phyloP scores from a whole-genome alignment of 2,888 invertebrate species.

The Cheilosia scutellata region DNA sequence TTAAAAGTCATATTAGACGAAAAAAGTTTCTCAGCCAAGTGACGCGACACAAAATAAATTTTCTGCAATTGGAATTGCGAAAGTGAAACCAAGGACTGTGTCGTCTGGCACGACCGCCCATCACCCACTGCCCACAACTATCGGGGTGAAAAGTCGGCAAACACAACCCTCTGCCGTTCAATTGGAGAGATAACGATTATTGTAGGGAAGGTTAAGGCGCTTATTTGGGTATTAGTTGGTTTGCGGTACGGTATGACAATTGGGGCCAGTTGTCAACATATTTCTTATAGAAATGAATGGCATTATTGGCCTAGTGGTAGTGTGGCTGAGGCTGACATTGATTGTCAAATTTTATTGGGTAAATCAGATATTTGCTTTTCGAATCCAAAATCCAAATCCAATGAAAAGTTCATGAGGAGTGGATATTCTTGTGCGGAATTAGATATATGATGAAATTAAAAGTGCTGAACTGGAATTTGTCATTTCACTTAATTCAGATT shows the following conservation, averaged over 20 bases:
- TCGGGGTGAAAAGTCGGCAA: constrained; percentile 52
- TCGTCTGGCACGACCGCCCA: neutral
- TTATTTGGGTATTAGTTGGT: constrained; percentile 60
- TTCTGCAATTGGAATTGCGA: constrained; percentile 19
- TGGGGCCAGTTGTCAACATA: constrained; percentile 54
- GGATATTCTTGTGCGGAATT: neutral
- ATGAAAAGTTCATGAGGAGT: neutral
- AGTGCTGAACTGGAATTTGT: neutral
- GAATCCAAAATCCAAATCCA: neutral
- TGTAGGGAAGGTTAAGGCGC: constrained; percentile 60
- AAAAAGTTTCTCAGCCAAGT: neutral
- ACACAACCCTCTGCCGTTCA: constrained; percentile 45
- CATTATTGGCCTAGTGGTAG: constrained; percentile 26
- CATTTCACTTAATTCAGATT: no score
- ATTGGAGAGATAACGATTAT: constrained; percentile 52
- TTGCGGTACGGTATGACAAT: constrained; percentile 46
- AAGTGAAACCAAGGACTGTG: neutral
- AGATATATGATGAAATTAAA: neutral
- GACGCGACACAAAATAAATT: constrained; percentile 8
- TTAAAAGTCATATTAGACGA: constrained; percentile 1
- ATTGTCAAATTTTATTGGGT: constrained; percentile 10
- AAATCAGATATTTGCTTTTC: neutral
- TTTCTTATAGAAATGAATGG: constrained; percentile 43
- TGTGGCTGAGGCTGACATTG: constrained; percentile 51
- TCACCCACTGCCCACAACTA: neutral